A percentile compares a stretch with the other conserved stretches of the same genome.
Conservation (phyloP, 2,113 vertebrate genomes). For the Alosa alosa region DNA sequence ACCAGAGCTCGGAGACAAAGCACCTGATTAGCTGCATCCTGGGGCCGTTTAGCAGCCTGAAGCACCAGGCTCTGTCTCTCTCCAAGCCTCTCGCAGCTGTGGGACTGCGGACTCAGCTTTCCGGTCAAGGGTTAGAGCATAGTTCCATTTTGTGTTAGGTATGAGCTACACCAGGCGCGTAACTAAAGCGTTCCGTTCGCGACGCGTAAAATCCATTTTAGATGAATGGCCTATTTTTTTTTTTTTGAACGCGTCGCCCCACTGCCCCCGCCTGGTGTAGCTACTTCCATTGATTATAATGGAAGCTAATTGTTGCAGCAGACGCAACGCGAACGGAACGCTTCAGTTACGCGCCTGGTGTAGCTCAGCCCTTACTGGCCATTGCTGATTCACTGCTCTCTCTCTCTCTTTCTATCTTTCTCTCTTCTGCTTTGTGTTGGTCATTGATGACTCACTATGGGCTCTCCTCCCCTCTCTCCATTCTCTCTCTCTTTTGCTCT, state of each 20-base stretch:
- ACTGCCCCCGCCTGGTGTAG: too few relatives aligned
- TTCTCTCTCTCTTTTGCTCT: not conserved
- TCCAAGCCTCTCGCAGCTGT: not conserved
- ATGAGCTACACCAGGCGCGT: too few relatives aligned
- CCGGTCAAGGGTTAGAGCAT: not conserved
- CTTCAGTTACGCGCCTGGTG: too few relatives aligned
- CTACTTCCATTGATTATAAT: too few relatives aligned
- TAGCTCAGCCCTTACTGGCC: too few relatives aligned
- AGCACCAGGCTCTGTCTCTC: not conserved
- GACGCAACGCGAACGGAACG: too few relatives aligned
- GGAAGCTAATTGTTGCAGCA: too few relatives aligned
- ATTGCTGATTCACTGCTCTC: not conserved
- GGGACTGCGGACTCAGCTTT: not conserved
- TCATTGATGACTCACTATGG: not conserved
- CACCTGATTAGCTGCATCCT: not conserved
- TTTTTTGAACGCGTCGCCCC: too few relatives aligned
- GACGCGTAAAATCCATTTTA: too few relatives aligned
- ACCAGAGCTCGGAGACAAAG: not conserved
- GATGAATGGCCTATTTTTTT: too few relatives aligned
- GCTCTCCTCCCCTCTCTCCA: not conserved
- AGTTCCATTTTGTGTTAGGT: not conserved
- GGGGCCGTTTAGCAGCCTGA: not conserved
- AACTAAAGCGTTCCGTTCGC: too few relatives aligned
- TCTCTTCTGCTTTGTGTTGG: not conserved
- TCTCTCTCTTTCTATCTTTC: not conserved